Percentiles rank a stretch among this genome's conserved stretches.
phyloP scores from a whole-genome alignment of 2,888 invertebrate genomes.

The Plagodis pulveraria region DNA sequence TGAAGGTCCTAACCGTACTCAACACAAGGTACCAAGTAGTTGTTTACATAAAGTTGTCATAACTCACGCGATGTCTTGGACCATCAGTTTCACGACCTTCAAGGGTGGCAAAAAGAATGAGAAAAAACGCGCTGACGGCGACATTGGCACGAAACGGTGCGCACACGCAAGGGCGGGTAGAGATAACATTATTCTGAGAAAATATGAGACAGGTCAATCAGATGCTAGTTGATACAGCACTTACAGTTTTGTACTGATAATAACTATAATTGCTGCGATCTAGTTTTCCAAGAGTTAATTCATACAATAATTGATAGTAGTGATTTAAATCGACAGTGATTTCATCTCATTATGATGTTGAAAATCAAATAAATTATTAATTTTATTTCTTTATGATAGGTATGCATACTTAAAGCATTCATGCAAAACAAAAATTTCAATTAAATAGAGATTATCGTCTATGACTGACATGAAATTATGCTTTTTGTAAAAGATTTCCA shows the following conservation, averaged over 20 bases:
- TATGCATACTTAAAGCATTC: no score
- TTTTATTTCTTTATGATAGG: not conserved
- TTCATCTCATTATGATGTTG: not conserved
- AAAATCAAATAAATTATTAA: not conserved
- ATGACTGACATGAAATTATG: no score
- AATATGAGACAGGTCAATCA: conserved; percentile 39
- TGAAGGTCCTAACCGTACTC: conserved; percentile 27
- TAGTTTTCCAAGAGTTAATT: conserved; percentile 17
- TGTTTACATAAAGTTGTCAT: conserved; percentile 58
- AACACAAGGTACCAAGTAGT: conserved; percentile 28
- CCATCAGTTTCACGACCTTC: conserved; percentile 73
- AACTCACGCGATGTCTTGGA: conserved; percentile 69
- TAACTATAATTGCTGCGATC: conserved; percentile 27
- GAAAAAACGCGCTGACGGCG: conserved; percentile 61
- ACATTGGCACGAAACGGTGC: conserved; percentile 77
- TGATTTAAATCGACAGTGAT: conserved; percentile 6
- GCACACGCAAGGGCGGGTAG: conserved; percentile 77
- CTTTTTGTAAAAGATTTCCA: no score
- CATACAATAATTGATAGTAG: conserved; percentile 12
- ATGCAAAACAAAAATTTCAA: no score
- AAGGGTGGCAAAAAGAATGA: conserved; percentile 69
- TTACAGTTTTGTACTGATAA: conserved; percentile 26
- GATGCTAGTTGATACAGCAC: conserved; percentile 26
- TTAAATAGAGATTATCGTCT: no score
- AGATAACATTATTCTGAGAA: conserved; percentile 45